Base-by-base conservation (phyloP, 2,113 vertebrate genomes). In the Cervus canadensis region DNA sequence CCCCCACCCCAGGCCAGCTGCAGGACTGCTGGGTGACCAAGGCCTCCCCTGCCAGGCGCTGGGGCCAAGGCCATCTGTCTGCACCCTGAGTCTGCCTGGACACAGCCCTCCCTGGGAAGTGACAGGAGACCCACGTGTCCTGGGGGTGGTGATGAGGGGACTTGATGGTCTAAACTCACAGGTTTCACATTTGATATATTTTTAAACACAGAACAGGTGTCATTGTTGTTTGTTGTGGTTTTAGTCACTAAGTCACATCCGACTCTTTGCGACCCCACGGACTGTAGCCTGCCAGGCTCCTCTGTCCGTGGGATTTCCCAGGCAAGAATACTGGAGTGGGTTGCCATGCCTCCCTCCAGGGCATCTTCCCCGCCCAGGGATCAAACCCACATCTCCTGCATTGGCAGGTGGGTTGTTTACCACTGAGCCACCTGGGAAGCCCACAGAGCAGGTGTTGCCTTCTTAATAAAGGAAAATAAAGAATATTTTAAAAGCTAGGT, bases 211-310 rank as follows among this genome's bases (percentile, higher is more conserved):
- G 45, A 81, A 21, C 59, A 17, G 26, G 74, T 7, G 10, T 83
- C 54, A 36, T 36, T 36, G 23, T 6, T 43, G 12, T 7, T 76
- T 43, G 23, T 26, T 40, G 5, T 71, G 13, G 71, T 43, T 57
- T 43, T 14, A 26, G 71, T 7, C 12, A 26, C 71, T 43, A 3
- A 43, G 36, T 43, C 1, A 3, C 2, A 3, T 26, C 12, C 0
- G 1, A 76, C 71, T 76, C 19, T 43, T 4, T 76, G 71, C 6
- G 3, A 26, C 23, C 12, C 71, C 23, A 4, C 14, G 71, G 21
- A 40, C 71, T 76, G 23, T 26, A 76, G 23, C 71, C 71, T 0
- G 0, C 71, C 71, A 76, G 71, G 71, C 71, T 43, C 36, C 40
- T 26, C 36, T 43, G 40, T 76, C 71, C 71, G 7, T 43, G 40